Conservation (phyloP, 2,797 vertebrate species). For the Danio choprae region DNA sequence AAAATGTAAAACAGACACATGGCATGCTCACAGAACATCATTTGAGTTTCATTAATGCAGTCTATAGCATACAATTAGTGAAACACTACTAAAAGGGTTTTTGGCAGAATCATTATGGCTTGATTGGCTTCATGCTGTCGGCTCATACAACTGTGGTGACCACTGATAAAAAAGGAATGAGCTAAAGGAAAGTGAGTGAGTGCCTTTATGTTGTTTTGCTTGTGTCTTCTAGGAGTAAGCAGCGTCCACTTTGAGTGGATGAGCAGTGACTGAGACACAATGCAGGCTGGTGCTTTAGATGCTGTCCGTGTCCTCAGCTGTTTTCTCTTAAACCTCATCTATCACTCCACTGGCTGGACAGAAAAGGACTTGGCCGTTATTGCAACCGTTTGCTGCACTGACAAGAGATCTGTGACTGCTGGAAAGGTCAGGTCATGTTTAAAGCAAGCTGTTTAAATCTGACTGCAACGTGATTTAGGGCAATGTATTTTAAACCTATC, state of each 20-base stretch:
- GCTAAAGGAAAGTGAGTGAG: no score
- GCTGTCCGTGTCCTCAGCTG: slow-evolving; percentile 29
- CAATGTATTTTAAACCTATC: not conserved
- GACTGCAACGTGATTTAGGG: not conserved
- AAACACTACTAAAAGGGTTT: slow-evolving; percentile 1
- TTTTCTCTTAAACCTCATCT: slow-evolving; percentile 42
- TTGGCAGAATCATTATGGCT: not conserved
- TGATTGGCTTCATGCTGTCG: not conserved
- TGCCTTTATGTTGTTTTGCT: not conserved
- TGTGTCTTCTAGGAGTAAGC: slow-evolving; percentile 7
- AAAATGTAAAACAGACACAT: not conserved
- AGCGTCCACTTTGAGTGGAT: not conserved
- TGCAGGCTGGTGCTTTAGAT: slow-evolving; percentile 26
- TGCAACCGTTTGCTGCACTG: not conserved
- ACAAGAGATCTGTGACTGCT: not conserved
- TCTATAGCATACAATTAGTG: not conserved
- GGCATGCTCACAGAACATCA: not conserved
- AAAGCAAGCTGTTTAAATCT: slow-evolving; percentile 9
- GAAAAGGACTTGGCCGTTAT: not conserved
- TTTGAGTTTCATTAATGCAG: not conserved
- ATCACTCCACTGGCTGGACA: slow-evolving; percentile 29
- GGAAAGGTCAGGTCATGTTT: not conserved
- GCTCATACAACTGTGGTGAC: no score
- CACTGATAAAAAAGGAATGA: no score
- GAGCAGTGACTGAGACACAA: slow-evolving; percentile 30